Base-by-base conservation (phyloP, 2,888 invertebrate species). In the Teinopalpus imperialis region DNA sequence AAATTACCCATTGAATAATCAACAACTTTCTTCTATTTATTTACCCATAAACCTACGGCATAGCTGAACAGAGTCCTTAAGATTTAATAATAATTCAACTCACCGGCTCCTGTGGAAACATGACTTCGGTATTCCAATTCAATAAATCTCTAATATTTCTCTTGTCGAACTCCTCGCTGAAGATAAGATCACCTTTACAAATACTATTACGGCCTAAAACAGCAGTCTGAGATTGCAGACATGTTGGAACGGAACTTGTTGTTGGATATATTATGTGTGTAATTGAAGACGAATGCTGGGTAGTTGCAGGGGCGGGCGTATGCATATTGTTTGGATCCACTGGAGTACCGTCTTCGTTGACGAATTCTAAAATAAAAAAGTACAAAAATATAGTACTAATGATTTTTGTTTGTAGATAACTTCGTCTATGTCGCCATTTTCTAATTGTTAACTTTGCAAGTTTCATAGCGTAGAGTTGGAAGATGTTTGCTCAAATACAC, bases 101-200 rank as follows among this genome's bases (percentile, higher is more conserved):
- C 72, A 93, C 93, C 53, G 93, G 93, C 48, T 87, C 85, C 20
- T 86, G 89, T 8, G 90, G 81, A 59, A 93, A 91, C 57, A 85
- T 90, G 43, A 89, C 77, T 51, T 91, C 87, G 4, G 82, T 66
- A 2, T 74, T 81, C 92, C 91, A 93, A 32, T 83, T 66, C 0
- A 59, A 39, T 58, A 76, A 51, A n/a, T 77, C 73, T 13, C 67
- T 57, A 8, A 78, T 31, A 59, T 66, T 61, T 3, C 48, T 47
- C 34, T 66, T 69, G 2, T 73, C 65, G 54, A 93, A 93, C 10
- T 91, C 82, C 26, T 93, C 93, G 14, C 82, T 76, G 53, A 94
- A 94, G 29, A 94, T 76, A 13, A 92, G 65, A 9, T 81, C 73
- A 1, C 90, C 91, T 12, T 78, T 65, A 56, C 93, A 93, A 12